Evolutionary conservation across 1,140 invertebrate genomes (phyloP), one percentile per base, ranked within the genome.

Genomic region (Radopholus similis): DNA sequence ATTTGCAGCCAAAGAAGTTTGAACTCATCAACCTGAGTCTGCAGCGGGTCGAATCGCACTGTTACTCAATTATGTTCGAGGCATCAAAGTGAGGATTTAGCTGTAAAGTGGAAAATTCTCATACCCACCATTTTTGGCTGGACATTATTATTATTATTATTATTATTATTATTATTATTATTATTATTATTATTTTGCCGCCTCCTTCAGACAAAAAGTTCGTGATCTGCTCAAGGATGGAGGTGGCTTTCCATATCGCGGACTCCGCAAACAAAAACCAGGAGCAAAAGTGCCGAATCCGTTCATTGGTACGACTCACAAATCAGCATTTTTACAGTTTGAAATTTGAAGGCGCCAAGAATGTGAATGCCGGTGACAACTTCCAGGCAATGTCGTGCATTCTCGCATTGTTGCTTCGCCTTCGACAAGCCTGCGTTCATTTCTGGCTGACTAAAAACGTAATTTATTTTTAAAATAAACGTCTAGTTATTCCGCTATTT

Each of bases 341-440:
- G 6, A 64, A 65, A 68, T 60, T 11, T 57, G 70, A 37, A 4
- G 71, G 75, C 5, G 59, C 37, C 34, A 53, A 72, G 21, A 44
- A 70, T 53, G 58, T 77, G 28, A 57, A 38, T 34, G 30, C 59
- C 0, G 71, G 68, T 23, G 76, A 74, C 47, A 63, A 74, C 21
- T 79, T 79, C 66, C 51, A 76, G 42, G 54, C 40, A 2, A 73
- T 75, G 75, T 66, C 42, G 11, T 73, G 67, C 40, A 64, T 80
- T 49, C 55, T 80, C 2, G 58, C 74, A 15, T 47, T 80, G 21
- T 57, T 80, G 9, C 66, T 80, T 21, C 64, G 78, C n/a, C 55
- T 81, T 0, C 56, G 78, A 6, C 78, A 81, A 56, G 78, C 78
- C 11, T 75, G 73, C 49, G 73, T 73, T 32, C 78, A 80, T 42